Percentiles rank a stretch among this genome's conserved stretches.
These are phyloP conservation scores for Magallana angulata DNA, from an alignment of 1,140 invertebrate genomes.

Conservation along the genomic window DNA sequence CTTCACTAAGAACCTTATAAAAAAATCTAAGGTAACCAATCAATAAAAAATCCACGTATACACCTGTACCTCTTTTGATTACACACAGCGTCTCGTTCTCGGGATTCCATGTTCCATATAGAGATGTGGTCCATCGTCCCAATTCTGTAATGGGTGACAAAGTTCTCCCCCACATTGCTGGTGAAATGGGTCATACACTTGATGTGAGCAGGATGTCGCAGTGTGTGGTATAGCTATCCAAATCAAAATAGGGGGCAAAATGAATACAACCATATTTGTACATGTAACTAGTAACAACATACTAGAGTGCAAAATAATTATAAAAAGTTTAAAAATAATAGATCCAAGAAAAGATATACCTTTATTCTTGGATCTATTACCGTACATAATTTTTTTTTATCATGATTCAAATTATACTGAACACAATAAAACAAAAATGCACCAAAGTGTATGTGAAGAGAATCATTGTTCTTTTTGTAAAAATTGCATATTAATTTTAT, in stretches of 20 bases:
- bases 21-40: not conserved
- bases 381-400: no score
- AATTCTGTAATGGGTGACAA: slow-evolving; percentile 50
- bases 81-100: slow-evolving; percentile 39
- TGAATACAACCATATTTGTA: not conserved
- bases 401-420: no score
- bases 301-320: no score
- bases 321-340: no score
- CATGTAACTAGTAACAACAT: no score
- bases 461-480: no score
- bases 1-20: no score
- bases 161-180: slow-evolving; percentile 48
- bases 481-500: no score
- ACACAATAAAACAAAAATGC: no score
- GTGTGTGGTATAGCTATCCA: slow-evolving; percentile 52
- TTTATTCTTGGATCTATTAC: no score
- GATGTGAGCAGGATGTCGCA: slow-evolving; percentile 53
- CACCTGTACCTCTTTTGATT: slow-evolving; percentile 48
- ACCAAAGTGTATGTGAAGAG: no score
- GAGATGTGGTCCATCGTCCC: slow-evolving; percentile 49
- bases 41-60: not conserved
- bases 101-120: slow-evolving; percentile 50
- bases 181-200: slow-evolving; percentile 59
- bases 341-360: no score
- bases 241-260: not conserved